These are phyloP conservation scores for Mustelus asterias DNA, from an alignment of 2,113 vertebrate genomes.

Conservation along the genomic window DNA sequence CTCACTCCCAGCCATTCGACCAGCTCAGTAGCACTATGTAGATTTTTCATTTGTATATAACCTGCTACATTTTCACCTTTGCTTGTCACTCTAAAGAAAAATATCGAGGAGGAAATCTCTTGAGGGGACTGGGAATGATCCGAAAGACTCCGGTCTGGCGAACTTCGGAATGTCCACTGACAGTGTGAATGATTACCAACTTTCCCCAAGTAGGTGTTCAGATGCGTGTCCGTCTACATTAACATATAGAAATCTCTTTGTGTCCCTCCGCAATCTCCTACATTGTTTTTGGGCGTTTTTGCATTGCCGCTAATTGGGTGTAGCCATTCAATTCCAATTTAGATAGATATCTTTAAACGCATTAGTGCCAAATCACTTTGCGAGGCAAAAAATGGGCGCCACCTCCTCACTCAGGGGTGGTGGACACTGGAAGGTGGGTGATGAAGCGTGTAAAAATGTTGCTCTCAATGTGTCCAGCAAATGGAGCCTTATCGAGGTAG, in stretches of 20 bases:
- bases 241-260: neutral
- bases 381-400: neutral
- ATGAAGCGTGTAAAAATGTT: neutral
- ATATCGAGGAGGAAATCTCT: neutral
- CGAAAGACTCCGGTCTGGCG: neutral
- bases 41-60: neutral
- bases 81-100: constrained; percentile 2
- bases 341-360: neutral
- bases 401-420: neutral
- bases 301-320: neutral
- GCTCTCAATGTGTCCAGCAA: neutral
- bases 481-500: neutral
- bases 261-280: neutral
- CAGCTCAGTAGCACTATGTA: no score
- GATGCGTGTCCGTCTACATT: neutral
- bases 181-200: neutral
- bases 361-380: neutral
- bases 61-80: neutral
- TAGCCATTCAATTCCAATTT: neutral
- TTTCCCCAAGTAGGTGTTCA: neutral
- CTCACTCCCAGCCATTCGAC: neutral
- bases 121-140: neutral
- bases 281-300: neutral
- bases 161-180: neutral
- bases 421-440: neutral